phyloP scores from a whole-genome alignment of 2,113 vertebrate genomes.

The Chamaea fasciata region DNA sequence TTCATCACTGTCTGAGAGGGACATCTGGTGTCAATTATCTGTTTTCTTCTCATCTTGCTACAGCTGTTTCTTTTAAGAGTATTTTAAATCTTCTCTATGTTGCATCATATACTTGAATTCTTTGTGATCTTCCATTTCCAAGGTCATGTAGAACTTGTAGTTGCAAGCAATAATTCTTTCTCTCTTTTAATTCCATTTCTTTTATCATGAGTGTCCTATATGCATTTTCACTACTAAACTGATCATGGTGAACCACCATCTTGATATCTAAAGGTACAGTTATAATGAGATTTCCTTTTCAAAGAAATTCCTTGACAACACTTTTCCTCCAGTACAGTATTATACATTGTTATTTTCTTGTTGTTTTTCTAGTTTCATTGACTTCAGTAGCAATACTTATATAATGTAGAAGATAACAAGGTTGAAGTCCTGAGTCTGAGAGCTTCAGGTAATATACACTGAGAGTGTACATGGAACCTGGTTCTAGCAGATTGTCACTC shows the following conservation, averaged over 20 bases:
- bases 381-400: not conserved
- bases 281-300: not conserved
- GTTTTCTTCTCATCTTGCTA: constrained; percentile 63
- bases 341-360: not conserved
- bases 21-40: constrained; percentile 68
- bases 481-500: not conserved
- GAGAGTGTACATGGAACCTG: not conserved
- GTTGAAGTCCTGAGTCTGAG: not conserved
- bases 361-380: not conserved
- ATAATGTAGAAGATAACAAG: not conserved
- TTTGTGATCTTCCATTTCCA: constrained; percentile 45
- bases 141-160: constrained; percentile 19
- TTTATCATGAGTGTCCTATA: not conserved
- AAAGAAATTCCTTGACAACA: not conserved
- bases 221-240: not conserved
- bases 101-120: constrained; percentile 2
- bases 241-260: not conserved
- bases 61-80: constrained; percentile 65
- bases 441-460: not conserved
- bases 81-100: constrained; percentile 59
- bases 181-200: not conserved
- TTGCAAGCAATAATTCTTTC: not conserved
- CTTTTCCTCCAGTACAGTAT: not conserved
- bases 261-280: not conserved
- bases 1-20: constrained; percentile 68